Conservation (phyloP, 2,888 invertebrate species). For the Metalampra italica region DNA sequence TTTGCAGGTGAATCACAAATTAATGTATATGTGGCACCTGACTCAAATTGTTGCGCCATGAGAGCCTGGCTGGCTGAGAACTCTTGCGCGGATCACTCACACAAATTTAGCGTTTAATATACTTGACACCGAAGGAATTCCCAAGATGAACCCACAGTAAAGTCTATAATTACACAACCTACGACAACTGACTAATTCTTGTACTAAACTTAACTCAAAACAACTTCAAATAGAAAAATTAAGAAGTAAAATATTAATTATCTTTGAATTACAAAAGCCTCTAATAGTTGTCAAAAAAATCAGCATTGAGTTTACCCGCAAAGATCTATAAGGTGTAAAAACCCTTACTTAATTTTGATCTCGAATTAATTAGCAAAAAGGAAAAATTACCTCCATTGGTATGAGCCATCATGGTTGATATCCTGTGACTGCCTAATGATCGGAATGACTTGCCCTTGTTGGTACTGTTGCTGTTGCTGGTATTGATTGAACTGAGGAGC, state of each 20-base stretch:
- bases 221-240: no score
- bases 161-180: conserved; percentile 17
- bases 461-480: conserved; percentile 44
- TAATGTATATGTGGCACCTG: conserved; percentile 30
- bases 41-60: conserved; percentile 46
- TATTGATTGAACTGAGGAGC: conserved; percentile 49
- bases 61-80: conserved; percentile 37
- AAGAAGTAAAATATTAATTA: no score
- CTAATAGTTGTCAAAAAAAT: no score
- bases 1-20: conserved; percentile 36
- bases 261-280: no score
- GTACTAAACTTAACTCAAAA: no score
- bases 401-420: conserved; percentile 77
- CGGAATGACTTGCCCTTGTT: conserved; percentile 67
- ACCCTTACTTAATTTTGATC: neutral
- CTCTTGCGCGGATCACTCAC: conserved; percentile 36
- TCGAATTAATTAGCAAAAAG: neutral
- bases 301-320: no score
- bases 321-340: neutral
- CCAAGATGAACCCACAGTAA: conserved; percentile 27
- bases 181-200: neutral
- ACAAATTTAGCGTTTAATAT: conserved; percentile 48
- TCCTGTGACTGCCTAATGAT: conserved; percentile 78
- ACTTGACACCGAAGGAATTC: conserved; percentile 42
- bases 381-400: conserved; percentile 76